These are phyloP conservation scores for Andinoacara biseriatus DNA, from an alignment of 2,113 vertebrate species.

Conservation along the genomic window DNA sequence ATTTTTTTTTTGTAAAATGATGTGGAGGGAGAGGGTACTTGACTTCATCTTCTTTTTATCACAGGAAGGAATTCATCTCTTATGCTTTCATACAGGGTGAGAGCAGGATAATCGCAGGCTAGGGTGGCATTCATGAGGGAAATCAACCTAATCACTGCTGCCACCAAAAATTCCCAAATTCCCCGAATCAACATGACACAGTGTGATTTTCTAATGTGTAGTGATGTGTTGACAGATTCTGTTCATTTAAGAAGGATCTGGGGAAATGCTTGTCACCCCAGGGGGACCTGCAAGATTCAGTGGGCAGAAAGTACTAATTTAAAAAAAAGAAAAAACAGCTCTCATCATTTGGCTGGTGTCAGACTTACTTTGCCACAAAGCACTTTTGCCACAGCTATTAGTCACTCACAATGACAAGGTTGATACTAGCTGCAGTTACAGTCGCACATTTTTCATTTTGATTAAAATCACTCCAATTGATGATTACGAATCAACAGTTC, in stretches of 20 bases:
- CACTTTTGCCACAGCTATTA: slow-evolving; percentile 20
- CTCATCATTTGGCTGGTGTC: slow-evolving; percentile 54
- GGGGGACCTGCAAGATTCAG: slow-evolving; percentile 41
- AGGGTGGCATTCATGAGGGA: slow-evolving; percentile 46
- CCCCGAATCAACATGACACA: slow-evolving; percentile 59
- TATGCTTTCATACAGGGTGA: slow-evolving; percentile 14
- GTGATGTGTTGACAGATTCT: slow-evolving; percentile 70
- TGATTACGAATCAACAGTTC: background rate
- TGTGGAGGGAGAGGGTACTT: slow-evolving; percentile 11
- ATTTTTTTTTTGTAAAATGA: background rate
- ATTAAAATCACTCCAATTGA: background rate
- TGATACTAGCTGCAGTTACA: slow-evolving; percentile 5
- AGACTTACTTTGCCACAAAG: slow-evolving; percentile 42
- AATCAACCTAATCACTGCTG: slow-evolving; percentile 71
- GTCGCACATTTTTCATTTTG: background rate
- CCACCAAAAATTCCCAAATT: slow-evolving; percentile 59
- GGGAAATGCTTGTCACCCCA: slow-evolving; percentile 47
- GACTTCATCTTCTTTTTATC: slow-evolving; percentile 17
- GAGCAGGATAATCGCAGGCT: slow-evolving; percentile 45
- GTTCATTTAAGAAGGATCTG: slow-evolving; percentile 65
- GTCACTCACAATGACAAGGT: slow-evolving; percentile 9
- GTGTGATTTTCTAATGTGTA: slow-evolving; percentile 66
- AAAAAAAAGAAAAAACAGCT: slow-evolving; percentile 37
- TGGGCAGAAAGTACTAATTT: slow-evolving; percentile 41
- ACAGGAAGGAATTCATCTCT: slow-evolving; percentile 30